Conservation (phyloP, 2,888 invertebrate species). For the Campoletis raptor region DNA sequence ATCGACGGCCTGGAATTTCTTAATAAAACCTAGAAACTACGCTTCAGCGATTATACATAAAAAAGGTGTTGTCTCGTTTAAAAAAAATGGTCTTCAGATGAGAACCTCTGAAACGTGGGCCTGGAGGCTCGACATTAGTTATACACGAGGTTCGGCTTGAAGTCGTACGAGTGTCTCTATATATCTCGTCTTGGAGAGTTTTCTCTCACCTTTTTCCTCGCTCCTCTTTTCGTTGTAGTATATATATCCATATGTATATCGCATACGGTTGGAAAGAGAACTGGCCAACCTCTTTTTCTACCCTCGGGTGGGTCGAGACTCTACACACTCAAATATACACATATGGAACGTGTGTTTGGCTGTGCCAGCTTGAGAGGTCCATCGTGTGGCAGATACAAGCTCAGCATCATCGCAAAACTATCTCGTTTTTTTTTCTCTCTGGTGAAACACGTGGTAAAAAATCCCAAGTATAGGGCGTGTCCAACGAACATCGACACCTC, state of each 20-base stretch:
- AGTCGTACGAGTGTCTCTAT: conserved; percentile 62
- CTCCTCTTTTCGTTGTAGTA: conserved; percentile 44
- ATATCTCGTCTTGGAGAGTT: conserved; percentile 53
- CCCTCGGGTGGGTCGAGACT: conserved; percentile 58
- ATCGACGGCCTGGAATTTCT: neutral
- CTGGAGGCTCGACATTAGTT: conserved; percentile 68
- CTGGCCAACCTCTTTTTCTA: conserved; percentile 59
- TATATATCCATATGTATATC: conserved; percentile 24
- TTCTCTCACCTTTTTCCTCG: conserved; percentile 47
- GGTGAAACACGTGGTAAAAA: conserved; percentile 55
- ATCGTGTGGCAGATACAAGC: conserved; percentile 40
- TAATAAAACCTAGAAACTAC: neutral
- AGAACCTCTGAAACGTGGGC: conserved; percentile 67
- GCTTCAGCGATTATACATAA: neutral
- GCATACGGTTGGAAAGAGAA: conserved; percentile 47
- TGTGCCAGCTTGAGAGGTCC: conserved; percentile 39
- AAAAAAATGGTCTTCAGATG: conserved; percentile 29
- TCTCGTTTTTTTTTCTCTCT: conserved; percentile 20
- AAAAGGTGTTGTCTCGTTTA: neutral
- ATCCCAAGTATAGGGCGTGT: conserved; percentile 64
- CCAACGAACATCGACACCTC: conserved; percentile 68
- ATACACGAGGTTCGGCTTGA: conserved; percentile 70
- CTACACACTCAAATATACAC: conserved; percentile 10
- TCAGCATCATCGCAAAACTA: conserved; percentile 55
- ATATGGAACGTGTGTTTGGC: conserved; percentile 35